Evolutionary conservation across 2,797 vertebrate genomes (phyloP).

Genomic region (Lacerta bilineata): DNA sequence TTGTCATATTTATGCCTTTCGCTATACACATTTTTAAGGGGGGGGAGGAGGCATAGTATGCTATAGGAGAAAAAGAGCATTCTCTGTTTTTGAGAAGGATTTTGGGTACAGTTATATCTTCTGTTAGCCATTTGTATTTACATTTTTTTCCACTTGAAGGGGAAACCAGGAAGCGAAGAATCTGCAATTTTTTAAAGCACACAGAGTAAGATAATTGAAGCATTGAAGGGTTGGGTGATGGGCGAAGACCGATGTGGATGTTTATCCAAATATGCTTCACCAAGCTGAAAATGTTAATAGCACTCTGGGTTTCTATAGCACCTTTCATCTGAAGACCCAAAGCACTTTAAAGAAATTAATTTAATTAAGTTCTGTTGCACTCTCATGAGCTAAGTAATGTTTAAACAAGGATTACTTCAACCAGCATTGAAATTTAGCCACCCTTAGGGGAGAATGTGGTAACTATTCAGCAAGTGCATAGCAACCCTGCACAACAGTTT

Average conservation of each 20-base stretch:
- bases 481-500: conserved; percentile 53
- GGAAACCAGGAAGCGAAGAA: conserved; percentile 46
- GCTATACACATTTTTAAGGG: conserved; percentile 18
- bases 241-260: conserved; percentile 49
- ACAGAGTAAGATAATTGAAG: conserved; percentile 43
- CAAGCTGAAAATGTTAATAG: conserved; percentile 57
- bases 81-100: conserved; percentile 7
- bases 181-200: conserved; percentile 53
- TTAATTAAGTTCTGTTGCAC: conserved; percentile 73
- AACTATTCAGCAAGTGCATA: conserved; percentile 43
- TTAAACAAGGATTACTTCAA: conserved; percentile 74
- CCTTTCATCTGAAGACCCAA: conserved; percentile 72
- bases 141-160: conserved; percentile 44
- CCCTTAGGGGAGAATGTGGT: conserved; percentile 60
- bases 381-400: conserved; percentile 70
- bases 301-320: conserved; percentile 65
- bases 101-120: conserved; percentile 39
- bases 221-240: conserved; percentile 46
- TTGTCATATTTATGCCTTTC: conserved; percentile 20
- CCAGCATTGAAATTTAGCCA: conserved; percentile 61
- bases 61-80: background rate
- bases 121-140: conserved; percentile 36
- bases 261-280: conserved; percentile 60
- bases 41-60: background rate
- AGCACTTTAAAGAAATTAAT: conserved; percentile 69